Conservation (phyloP, 2,113 vertebrate genomes). For the Nematolebias whitei region DNA sequence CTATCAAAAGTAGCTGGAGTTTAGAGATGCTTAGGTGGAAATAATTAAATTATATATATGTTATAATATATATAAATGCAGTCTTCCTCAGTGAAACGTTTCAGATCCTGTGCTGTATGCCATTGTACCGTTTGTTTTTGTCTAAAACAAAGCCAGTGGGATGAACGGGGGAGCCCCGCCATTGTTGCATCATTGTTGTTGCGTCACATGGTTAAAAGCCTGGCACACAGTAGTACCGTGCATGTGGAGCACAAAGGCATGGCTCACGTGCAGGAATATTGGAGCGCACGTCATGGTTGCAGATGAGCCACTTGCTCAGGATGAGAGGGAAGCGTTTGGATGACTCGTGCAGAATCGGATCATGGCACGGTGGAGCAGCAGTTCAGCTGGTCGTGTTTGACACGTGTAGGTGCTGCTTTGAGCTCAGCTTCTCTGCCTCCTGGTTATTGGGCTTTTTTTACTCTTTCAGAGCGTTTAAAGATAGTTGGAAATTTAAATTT, state of each 20-base stretch:
- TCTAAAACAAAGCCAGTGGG: conserved; percentile 58
- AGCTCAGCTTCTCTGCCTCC: conserved; percentile 3
- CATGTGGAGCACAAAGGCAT: conserved; percentile 65
- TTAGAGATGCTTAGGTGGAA: background rate
- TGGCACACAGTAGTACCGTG: conserved; percentile 55
- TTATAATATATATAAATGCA: conserved; percentile 8
- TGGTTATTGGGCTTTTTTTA: background rate
- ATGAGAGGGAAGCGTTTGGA: conserved; percentile 36
- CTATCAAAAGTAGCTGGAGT: background rate
- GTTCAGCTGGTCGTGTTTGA: conserved; percentile 37
- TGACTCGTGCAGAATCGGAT: conserved; percentile 57
- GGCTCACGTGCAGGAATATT: conserved; percentile 57
- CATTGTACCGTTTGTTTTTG: conserved; percentile 26
- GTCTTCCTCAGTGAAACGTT: conserved; percentile 7
- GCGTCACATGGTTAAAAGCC: conserved; percentile 55
- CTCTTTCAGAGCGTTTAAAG: conserved; percentile 8
- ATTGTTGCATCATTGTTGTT: conserved; percentile 73
- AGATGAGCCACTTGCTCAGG: conserved; percentile 39
- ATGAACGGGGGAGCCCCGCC: conserved; percentile 54
- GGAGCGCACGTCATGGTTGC: conserved; percentile 41
- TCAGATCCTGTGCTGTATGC: conserved; percentile 14
- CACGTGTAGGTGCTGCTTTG: conserved; percentile 36
- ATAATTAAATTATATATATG: background rate
- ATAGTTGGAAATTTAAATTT: too few relatives aligned
- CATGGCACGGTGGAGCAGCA: conserved; percentile 17